These are phyloP conservation scores for Aplidium turbinatum DNA, from an alignment of 23 tunicate genomes.

Conservation along the genomic window DNA sequence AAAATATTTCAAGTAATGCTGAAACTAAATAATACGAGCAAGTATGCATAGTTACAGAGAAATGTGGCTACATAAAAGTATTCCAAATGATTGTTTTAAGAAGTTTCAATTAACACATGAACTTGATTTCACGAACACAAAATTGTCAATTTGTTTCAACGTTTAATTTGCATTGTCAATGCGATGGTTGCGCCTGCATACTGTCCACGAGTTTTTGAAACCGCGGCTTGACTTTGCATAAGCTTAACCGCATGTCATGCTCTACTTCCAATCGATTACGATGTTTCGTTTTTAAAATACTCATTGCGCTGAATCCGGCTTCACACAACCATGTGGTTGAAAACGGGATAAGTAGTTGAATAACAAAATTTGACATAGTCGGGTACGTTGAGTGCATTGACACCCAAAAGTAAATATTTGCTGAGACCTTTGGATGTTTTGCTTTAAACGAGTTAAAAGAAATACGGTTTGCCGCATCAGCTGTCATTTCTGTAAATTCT, in stretches of 20 bases:
- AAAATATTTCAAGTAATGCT: no score
- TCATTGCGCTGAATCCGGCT: slow-evolving; percentile 30
- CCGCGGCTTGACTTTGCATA: slow-evolving; percentile 29
- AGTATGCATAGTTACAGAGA: no score
- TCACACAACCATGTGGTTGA: slow-evolving; percentile 27
- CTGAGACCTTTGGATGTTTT: slow-evolving; percentile 34
- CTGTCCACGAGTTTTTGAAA: slow-evolving; percentile 15
- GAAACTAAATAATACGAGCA: no score
- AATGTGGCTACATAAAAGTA: no score
- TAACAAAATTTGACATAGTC: slow-evolving; percentile 23
- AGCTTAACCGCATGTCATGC: slow-evolving; percentile 23
- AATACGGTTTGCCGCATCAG: slow-evolving; percentile 30
- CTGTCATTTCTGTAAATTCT: slow-evolving; percentile 40
- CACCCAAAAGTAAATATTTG: slow-evolving; percentile 31
- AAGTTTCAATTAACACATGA: no score
- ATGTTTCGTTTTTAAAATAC: slow-evolving; percentile 30
- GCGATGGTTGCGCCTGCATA: slow-evolving; percentile 35
- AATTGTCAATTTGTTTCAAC: no score
- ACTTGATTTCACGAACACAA: no score
- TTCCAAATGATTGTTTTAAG: no score
- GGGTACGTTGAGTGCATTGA: slow-evolving; percentile 30
- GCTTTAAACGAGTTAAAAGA: slow-evolving; percentile 33
- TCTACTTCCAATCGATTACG: slow-evolving; percentile 31
- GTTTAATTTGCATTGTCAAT: no score
- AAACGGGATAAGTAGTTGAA: slow-evolving; percentile 35